A percentile compares a stretch with the other conserved stretches of the same genome.
phyloP scores from a whole-genome alignment of 2,888 invertebrate species.

The Cosmia trapezina region DNA sequence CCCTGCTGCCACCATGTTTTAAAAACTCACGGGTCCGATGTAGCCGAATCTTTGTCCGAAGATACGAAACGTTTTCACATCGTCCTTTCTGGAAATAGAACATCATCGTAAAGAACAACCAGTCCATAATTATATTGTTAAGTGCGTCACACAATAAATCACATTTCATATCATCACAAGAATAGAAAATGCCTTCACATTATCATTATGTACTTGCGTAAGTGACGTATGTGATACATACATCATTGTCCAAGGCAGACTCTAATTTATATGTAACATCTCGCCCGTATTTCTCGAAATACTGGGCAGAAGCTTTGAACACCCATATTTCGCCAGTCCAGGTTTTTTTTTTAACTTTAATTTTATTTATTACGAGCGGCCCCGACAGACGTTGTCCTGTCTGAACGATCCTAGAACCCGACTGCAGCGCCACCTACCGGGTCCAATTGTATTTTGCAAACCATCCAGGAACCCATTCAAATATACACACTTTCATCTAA shows the following conservation, averaged over 20 bases:
- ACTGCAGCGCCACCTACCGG: too few species aligned
- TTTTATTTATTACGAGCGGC: background rate
- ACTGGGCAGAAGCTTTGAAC: background rate
- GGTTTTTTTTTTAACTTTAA: background rate
- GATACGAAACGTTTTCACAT: background rate
- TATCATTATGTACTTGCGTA: constrained; percentile 38
- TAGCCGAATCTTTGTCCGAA: too few species aligned
- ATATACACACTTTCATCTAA: too few species aligned
- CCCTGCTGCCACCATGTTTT: too few species aligned
- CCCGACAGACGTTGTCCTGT: too few species aligned
- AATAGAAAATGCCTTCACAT: constrained; percentile 37
- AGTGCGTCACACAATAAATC: constrained; percentile 41
- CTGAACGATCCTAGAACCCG: too few species aligned
- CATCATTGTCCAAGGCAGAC: constrained; percentile 21
- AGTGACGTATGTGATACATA: constrained; percentile 28
- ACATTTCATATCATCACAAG: constrained; percentile 5
- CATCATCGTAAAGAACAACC: background rate
- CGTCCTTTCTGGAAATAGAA: background rate
- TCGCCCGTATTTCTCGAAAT: background rate
- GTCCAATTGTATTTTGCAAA: too few species aligned
- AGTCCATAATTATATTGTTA: constrained; percentile 15
- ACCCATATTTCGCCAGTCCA: background rate
- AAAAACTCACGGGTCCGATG: background rate
- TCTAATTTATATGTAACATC: constrained; percentile 13
- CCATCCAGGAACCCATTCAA: too few species aligned